Evolutionary conservation across 2,113 vertebrate species (phyloP), one percentile per base, ranked within the genome.

Genomic region (Rhinolophus ferrumequinum): DNA sequence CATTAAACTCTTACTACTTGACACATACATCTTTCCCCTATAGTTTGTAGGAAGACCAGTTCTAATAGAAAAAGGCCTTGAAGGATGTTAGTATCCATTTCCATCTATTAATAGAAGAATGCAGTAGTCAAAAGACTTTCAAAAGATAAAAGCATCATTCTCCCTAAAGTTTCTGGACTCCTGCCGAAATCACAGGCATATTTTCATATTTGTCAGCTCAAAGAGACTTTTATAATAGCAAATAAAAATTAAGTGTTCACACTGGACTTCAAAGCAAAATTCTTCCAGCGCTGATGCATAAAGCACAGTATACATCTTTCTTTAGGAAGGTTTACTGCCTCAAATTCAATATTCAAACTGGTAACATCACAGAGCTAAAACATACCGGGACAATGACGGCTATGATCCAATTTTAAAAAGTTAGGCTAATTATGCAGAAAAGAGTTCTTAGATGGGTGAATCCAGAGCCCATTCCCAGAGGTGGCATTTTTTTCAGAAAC

Each of bases 131-230:
- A 97, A 88, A 97, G 98, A 96, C 91, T 69, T 95, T 98, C 97
- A 96, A 97, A 96, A 98, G 95, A 98, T 98, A 98, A 98, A 98
- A 98, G 98, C 97, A 97, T 97, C 97, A 96, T 98, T 98, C 97
- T 98, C 95, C 98, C 97, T 92, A 86, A 94, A 44, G 3, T 97
- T 96, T 97, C 93, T 98, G 98, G 98, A 98, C 96, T 88, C 84
- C 79, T 97, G 98, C 98, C 98, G 89, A 98, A 98, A 98, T 98
- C 97, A 97, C 95, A 98, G 97, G 89, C 97, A 97, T 98, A 98
- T 98, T 98, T 98, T 98, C 95, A 50, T 97, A 98, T 98, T 93
- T 97, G 96, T 98, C 97, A 96, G 97, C 91, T 98, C 98, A 98
- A 98, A 98, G 98, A 92, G 93, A 86, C 98, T 97, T 98, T 98